A percentile compares a stretch with the other conserved stretches of the same genome.
phyloP scores from a whole-genome alignment of 2,797 vertebrate species.

The Gymnothorax reevesii region DNA sequence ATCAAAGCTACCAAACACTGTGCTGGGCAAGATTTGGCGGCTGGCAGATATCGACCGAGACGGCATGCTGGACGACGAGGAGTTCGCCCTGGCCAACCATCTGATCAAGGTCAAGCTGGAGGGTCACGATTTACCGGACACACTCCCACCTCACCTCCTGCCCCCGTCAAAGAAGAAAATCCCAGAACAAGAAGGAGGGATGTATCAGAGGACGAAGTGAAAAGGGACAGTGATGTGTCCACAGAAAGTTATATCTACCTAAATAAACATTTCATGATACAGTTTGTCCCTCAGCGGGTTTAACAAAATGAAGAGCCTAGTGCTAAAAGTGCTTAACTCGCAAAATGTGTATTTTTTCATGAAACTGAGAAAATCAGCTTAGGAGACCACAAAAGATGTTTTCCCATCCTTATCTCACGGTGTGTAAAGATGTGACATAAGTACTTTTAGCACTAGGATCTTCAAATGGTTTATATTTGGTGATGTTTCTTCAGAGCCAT shows the following conservation, averaged over 20 bases:
- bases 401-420: too few relatives aligned
- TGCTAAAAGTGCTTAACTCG: too few relatives aligned
- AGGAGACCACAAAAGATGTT: too few relatives aligned
- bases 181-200: background rate
- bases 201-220: background rate
- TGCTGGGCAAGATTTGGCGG: slow-evolving; percentile 62
- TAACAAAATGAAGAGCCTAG: background rate
- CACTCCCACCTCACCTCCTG: background rate
- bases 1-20: slow-evolving; percentile 75
- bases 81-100: slow-evolving; percentile 8
- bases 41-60: slow-evolving; percentile 80
- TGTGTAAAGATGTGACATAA: too few relatives aligned
- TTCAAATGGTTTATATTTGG: background rate
- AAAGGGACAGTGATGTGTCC: too few relatives aligned
- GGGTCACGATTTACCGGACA: background rate
- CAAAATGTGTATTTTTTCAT: too few relatives aligned
- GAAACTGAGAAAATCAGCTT: too few relatives aligned
- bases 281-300: background rate
- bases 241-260: background rate
- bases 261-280: background rate
- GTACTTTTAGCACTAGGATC: too few relatives aligned
- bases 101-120: background rate
- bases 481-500: background rate
- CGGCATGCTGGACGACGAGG: slow-evolving; percentile 57
- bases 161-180: background rate